Base-by-base conservation (phyloP, 1,140 invertebrate species). In the Atta colombica region DNA sequence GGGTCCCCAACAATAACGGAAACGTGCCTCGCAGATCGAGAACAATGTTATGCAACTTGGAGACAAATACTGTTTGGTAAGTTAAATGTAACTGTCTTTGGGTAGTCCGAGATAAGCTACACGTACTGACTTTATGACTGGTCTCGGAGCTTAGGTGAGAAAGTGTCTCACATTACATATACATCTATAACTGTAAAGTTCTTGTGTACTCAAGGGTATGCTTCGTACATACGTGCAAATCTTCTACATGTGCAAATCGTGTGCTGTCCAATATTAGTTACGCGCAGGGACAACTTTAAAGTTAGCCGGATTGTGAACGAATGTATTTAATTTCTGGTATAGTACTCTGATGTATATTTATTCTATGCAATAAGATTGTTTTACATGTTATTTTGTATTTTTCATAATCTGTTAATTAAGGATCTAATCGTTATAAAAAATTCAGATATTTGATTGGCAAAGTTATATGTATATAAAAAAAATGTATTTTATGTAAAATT, bases 21-120 rank as follows among this genome's bases (percentile, higher is more conserved):
- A 61, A 51, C 69, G 80, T 74, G 68, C 18, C n/a, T 75, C 16
- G 2, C 8, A 74, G 25, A 63, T 74, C 55, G 69, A 61, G 39
- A 61, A 72, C 69, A 61, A 51, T 75, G 69, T 74, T 81, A 71
- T 58, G 69, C 25, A 84, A 51, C 55, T 75, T 61, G 55, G 25
- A 75, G 55, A 75, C 80, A 71, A 82, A 74, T 82, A 45, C 25
- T 49, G 78, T 49, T 31, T 39, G 21, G 68, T 74, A 84, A 84
- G 69, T 75, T 84, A 61, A 35, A 84, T 61, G 58, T 31, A 84
- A 75, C 80, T 84, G 28, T 84, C 80, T 84, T 63, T 39, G 31
- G 39, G 45, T 51, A 49, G 69, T 61, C 49, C 7, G 7, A 63
- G 80, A 84, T 84, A 84, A 74, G 55, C 80, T 51, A 61, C 25